Evolutionary conservation across 64 coral and sea anemone genomes (phyloP).

Genomic region (Anthopleura sola): DNA sequence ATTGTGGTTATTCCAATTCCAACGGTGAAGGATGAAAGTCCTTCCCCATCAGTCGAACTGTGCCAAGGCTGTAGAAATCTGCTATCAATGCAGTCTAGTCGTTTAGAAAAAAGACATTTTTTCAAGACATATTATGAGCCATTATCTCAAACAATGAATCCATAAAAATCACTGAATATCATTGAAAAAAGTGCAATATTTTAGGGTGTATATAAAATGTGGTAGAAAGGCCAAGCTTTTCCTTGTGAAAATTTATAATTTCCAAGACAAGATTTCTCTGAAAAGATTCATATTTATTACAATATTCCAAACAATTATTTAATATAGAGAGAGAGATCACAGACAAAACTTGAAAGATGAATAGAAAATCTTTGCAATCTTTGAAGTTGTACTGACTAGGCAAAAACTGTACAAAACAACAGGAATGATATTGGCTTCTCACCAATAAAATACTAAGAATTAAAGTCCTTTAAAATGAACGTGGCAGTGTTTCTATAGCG

Average conservation of each 20-base stretch:
- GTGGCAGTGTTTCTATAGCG: not conserved
- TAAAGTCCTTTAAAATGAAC: not conserved
- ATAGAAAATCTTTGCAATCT: not conserved
- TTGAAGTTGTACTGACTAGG: not conserved
- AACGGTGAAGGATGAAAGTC: not conserved
- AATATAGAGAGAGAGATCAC: not conserved
- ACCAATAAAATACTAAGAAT: not conserved
- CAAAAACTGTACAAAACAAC: not conserved
- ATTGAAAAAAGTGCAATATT: not conserved
- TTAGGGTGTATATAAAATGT: not conserved
- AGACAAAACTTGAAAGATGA: not conserved
- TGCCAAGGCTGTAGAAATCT: not conserved
- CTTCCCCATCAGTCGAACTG: not conserved
- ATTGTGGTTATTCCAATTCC: not conserved
- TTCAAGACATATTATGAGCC: not conserved
- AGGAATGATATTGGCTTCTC: not conserved
- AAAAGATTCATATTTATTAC: constrained; percentile 10
- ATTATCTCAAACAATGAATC: not conserved
- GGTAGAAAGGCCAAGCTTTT: not conserved
- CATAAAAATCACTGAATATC: not conserved
- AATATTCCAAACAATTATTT: not conserved
- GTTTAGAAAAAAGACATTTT: not conserved
- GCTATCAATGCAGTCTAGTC: not conserved
- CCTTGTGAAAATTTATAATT: not conserved
- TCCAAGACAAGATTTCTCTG: not conserved